Conservation (phyloP, 2,888 invertebrate genomes). For the Tricholauxania praeusta region DNA sequence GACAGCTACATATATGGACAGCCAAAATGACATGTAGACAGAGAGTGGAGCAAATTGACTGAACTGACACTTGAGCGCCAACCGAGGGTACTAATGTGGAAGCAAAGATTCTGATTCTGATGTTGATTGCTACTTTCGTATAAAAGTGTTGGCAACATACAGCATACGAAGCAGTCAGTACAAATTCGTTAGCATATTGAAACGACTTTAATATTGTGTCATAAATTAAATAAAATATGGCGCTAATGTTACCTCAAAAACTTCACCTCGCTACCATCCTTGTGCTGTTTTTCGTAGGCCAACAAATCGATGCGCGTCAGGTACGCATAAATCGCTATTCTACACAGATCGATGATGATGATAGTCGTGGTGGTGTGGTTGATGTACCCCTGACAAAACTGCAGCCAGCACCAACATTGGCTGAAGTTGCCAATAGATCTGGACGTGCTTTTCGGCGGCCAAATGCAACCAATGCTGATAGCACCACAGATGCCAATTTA, state of each 20-base stretch:
- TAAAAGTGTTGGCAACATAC: slow-evolving; percentile 30
- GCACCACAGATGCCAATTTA: slow-evolving; percentile 24
- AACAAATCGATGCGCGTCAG: slow-evolving; percentile 51
- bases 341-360: slow-evolving; percentile 53
- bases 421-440: slow-evolving; percentile 55
- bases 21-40: background rate
- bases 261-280: slow-evolving; percentile 18
- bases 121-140: slow-evolving; percentile 10
- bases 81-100: background rate
- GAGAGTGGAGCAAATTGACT: background rate
- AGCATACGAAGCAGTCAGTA: background rate
- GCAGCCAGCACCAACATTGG: slow-evolving; percentile 43
- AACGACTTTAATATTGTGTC: background rate
- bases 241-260: background rate
- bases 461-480: slow-evolving; percentile 44
- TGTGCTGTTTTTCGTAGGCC: slow-evolving; percentile 33
- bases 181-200: background rate
- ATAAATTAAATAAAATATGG: background rate
- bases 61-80: background rate
- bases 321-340: slow-evolving; percentile 58
- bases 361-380: slow-evolving; percentile 32
- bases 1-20: background rate
- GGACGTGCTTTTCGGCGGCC: slow-evolving; percentile 56
- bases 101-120: background rate
- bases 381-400: slow-evolving; percentile 51